phyloP scores from a whole-genome alignment of 2,113 vertebrate genomes.

The Fregata magnificens region DNA sequence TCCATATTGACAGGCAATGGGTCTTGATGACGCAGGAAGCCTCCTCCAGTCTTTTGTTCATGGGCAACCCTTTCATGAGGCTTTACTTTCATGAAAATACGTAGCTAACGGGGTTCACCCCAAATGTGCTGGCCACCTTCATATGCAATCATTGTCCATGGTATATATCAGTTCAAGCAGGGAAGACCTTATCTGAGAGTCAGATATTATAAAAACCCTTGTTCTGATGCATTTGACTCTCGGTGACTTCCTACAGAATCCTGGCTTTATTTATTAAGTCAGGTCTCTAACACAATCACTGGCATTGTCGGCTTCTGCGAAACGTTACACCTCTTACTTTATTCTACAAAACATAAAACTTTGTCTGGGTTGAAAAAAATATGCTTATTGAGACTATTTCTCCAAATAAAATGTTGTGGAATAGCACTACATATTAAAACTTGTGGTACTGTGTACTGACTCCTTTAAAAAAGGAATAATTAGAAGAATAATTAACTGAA shows the following conservation, averaged over 20 bases:
- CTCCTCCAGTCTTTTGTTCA: neutral
- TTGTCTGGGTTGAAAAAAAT: neutral
- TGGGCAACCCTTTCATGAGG: neutral
- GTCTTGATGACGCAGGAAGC: neutral
- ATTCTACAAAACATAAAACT: neutral
- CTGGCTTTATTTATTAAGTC: neutral
- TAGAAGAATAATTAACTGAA: slow-evolving; percentile 44
- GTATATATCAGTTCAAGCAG: neutral
- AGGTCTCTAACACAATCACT: neutral
- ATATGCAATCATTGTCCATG: too few relatives aligned
- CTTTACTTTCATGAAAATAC: neutral
- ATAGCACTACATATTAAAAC: neutral
- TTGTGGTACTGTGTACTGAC: neutral
- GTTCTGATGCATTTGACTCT: neutral
- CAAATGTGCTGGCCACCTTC: neutral
- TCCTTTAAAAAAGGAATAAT: neutral
- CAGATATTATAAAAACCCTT: neutral
- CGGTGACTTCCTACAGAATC: neutral
- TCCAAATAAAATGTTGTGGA: neutral
- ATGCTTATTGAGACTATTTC: neutral
- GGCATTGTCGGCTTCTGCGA: neutral
- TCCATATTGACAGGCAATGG: neutral
- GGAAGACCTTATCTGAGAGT: neutral
- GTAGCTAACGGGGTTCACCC: neutral
- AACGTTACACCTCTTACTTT: neutral